Evolutionary conservation across 2,797 vertebrate genomes (phyloP).

Genomic region (Ctenopoma kingsleyae): DNA sequence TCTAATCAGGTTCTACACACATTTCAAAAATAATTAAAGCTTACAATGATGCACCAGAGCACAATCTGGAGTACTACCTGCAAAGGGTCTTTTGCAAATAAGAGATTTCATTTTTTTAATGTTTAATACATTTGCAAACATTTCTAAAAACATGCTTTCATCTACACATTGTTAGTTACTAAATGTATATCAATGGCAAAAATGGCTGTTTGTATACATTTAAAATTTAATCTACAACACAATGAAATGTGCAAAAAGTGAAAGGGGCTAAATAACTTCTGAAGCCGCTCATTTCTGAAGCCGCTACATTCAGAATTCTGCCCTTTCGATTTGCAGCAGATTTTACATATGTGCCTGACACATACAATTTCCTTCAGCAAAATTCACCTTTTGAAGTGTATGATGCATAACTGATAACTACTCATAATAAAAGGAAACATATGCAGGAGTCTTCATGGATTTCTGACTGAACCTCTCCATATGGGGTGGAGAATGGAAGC

Average conservation of each 20-base stretch:
- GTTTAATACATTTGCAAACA: neutral
- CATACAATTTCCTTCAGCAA: neutral
- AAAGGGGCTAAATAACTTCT: too few species aligned
- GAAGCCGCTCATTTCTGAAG: too few species aligned
- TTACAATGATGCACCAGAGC: neutral
- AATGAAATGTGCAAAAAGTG: neutral
- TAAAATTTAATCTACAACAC: neutral
- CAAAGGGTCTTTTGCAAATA: neutral
- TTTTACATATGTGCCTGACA: conserved; percentile 20
- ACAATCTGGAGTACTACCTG: neutral
- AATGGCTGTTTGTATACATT: neutral
- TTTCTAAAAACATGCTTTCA: too few species aligned
- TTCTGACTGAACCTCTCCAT: conserved; percentile 51
- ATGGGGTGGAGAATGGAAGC: conserved; percentile 30
- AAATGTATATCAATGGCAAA: too few species aligned
- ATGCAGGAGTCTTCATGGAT: conserved; percentile 33
- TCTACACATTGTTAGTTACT: too few species aligned
- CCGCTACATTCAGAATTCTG: conserved; percentile 2
- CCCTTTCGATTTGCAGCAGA: conserved; percentile 12
- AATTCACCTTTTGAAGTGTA: conserved; percentile 20
- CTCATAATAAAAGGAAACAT: conserved; percentile 39
- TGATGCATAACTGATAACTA: conserved; percentile 43
- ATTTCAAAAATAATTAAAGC: neutral
- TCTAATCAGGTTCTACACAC: neutral
- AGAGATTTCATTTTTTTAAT: neutral